Base-by-base conservation (phyloP, 1,140 invertebrate species). In the Yoshiicerus persimilis region DNA sequence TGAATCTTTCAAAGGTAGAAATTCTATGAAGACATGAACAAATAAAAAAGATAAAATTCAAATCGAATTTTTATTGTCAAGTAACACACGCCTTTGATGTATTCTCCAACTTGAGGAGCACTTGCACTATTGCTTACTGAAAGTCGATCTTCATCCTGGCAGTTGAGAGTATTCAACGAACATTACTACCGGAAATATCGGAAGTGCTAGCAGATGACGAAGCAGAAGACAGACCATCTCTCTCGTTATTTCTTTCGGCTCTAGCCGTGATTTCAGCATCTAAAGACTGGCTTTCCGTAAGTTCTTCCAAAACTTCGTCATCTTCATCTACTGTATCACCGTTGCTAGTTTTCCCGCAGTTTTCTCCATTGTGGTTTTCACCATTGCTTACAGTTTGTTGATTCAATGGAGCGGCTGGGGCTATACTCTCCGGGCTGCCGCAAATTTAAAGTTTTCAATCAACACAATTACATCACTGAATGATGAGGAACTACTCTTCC, bases 21-120 rank as follows among this genome's bases (percentile, higher is more conserved):
- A n/a, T n/a, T n/a, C n/a, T n/a, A n/a, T n/a, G n/a, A n/a, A 64
- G 25, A 64, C 9, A 27, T 64, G 62, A 64, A 64, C 23, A 23
- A 23, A 25, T 20, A 0, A 64, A 23, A 64, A 4, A 3, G 25
- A 9, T 5, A 27, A 64, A 23, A 27, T 10, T 6, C 0, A 27
- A 4, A n/a, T 77, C 25, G 3, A 16, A 5, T 77, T 77, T 27
- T 30, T 6, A 27, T 47, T 10, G 30, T 66, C 64, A 87, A n/a
- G 39, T 84, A 87, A 80, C 87, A 87, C 4, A 87, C 83, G 25
- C 87, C 87, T 84, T 87, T 87, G 64, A 87, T 84, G 34, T 84
- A 87, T 38, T 87, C 87, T 84, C 47, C 80, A 41, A 87, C 87
- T 36, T 62, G 25, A 27, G 87, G 9, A 13, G 39, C 23, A n/a